Percentiles rank a stretch among this genome's conserved stretches.
phyloP scores from a whole-genome alignment of 2,888 invertebrate species.

The Platycheirus rosarum region DNA sequence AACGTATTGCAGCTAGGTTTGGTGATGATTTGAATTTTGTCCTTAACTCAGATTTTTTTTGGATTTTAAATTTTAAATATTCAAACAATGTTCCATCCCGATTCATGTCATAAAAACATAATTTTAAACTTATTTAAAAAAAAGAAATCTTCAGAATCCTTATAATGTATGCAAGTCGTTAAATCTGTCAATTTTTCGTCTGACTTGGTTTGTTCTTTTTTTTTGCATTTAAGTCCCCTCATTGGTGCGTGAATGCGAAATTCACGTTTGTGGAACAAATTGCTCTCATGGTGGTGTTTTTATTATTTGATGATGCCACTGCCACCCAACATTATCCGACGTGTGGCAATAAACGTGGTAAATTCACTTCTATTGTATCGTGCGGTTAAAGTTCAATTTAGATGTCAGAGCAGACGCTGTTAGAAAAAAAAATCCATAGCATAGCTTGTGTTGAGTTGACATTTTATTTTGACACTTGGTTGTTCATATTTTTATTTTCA shows the following conservation, averaged over 20 bases:
- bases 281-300: conserved; percentile 55
- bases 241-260: conserved; percentile 9
- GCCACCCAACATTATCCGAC: conserved; percentile 38
- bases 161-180: conserved; percentile 57
- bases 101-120: too few species aligned
- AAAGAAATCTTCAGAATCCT: conserved; percentile 23
- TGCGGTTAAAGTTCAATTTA: conserved; percentile 36
- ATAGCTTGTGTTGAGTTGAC: conserved; percentile 37
- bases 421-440: background rate
- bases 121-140: conserved; percentile 1
- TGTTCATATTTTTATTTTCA: conserved; percentile 2
- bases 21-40: too few species aligned
- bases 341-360: conserved; percentile 60
- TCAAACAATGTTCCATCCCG: too few species aligned
- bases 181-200: conserved; percentile 61
- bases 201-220: conserved; percentile 1
- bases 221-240: background rate
- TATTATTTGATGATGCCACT: conserved; percentile 18
- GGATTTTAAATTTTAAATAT: too few species aligned
- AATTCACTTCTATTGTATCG: conserved; percentile 33
- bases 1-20: too few species aligned
- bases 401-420: background rate
- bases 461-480: conserved; percentile 41
- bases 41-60: too few species aligned
- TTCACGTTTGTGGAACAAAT: conserved; percentile 56